phyloP scores from a whole-genome alignment of 2,888 invertebrate genomes.

The Platerodrilus igneus region DNA sequence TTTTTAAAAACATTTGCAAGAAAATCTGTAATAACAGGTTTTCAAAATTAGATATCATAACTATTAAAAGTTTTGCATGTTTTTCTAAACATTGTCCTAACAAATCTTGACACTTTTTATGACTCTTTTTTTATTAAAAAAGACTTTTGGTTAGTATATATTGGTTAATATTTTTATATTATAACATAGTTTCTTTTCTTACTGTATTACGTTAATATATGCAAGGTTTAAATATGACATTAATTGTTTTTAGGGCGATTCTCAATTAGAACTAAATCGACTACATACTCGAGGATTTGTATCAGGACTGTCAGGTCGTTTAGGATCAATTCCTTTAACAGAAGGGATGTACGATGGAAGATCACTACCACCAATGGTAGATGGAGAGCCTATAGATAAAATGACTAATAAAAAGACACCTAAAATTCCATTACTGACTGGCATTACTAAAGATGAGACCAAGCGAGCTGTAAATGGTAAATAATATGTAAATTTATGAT shows the following conservation, averaged over 20 bases:
- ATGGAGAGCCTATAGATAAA: slow-evolving; percentile 58
- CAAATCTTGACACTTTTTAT: too few species aligned
- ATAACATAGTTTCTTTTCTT: too few species aligned
- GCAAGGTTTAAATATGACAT: too few species aligned
- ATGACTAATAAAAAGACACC: slow-evolving; percentile 54
- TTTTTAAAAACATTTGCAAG: too few species aligned
- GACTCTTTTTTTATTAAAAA: too few species aligned
- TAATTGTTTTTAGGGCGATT: slow-evolving; percentile 53
- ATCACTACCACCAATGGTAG: slow-evolving; percentile 62
- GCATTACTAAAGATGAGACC: slow-evolving; percentile 70
- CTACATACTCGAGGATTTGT: slow-evolving; percentile 58
- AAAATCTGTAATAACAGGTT: too few species aligned
- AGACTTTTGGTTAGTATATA: too few species aligned
- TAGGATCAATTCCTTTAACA: slow-evolving; percentile 63
- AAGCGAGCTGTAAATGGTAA: slow-evolving; percentile 57
- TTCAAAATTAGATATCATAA: too few species aligned
- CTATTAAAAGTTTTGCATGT: too few species aligned
- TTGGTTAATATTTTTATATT: too few species aligned
- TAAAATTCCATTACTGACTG: slow-evolving; percentile 65
- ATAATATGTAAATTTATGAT: slow-evolving; percentile 19
- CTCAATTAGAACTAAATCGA: slow-evolving; percentile 54
- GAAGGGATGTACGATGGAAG: slow-evolving; percentile 65
- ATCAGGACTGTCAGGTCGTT: slow-evolving; percentile 58
- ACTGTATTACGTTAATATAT: slow-evolving; percentile 1
- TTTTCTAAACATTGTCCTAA: too few species aligned